Evolutionary conservation across 2,888 invertebrate species (phyloP), one percentile per base, ranked within the genome.

Genomic region (Conchocele bisecta): DNA sequence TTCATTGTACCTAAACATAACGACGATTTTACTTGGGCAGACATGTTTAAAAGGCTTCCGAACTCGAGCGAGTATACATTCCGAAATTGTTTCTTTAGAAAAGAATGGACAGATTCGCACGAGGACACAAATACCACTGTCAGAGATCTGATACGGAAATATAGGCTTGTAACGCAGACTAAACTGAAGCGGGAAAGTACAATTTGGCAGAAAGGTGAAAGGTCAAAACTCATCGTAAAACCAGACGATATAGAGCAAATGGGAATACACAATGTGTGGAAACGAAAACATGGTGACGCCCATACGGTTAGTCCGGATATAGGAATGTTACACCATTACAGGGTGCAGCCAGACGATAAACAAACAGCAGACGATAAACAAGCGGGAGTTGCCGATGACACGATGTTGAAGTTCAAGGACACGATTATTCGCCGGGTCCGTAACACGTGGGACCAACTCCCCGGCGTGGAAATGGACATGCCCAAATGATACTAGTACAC

Each of bases 1-100:
- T 88, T 89, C 56, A 84, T 90, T 39, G 83, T 90, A 26, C 90
- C 90, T 1, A 69, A 71, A 37, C 46, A 68, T 15, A 28, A 59
- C 20, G 28, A 59, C 13, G 51, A 65, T 28, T 22, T 39, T n/a
- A 77, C 69, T 20, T 87, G 88, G 88, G n/a, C 37, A 0, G 74
- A 76, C 7, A 58, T 88, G 79, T 20, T 83, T 1, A 17, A 48
- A 6, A 42, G 22, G 6, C 42, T 68, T 9, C 29, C 35, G 13
- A 41, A 50, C 5, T 9, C 28, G 24, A 31, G 26, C 24, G 69
- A 63, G 0, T 85, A 75, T 41, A 51, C 79, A 20, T 83, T 85
- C 29, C 57, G 71, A 31, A 81, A 81, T 56, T 70, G 77, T 7
- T 87, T 87, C 56, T 88, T 85, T 72, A 66, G 84, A 7, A 35